A percentile compares a stretch with the other conserved stretches of the same genome.
Evolutionary conservation across 1,140 invertebrate genomes (phyloP).

Genomic region (Sitobion miscanthi): DNA sequence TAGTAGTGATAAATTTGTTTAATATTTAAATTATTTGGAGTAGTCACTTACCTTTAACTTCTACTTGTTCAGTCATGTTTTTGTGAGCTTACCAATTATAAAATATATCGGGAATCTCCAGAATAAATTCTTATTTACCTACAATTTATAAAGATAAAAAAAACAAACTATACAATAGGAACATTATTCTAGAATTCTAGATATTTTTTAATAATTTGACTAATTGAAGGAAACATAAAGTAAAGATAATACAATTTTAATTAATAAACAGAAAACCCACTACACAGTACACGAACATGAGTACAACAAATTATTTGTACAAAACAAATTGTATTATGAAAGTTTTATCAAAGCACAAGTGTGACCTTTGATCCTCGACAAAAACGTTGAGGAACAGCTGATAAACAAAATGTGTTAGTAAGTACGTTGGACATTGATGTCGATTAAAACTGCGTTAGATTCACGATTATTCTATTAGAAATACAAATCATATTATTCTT

Average conservation of each 20-base stretch:
- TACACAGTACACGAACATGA: neutral
- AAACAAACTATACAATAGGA: neutral
- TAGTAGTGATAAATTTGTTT: neutral
- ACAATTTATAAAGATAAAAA: neutral
- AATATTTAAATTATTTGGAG: neutral
- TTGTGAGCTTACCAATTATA: neutral
- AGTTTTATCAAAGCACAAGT: slow-evolving; percentile 37
- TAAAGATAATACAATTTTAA: neutral
- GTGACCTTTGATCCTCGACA: neutral
- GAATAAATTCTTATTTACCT: neutral
- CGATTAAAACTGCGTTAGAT: neutral
- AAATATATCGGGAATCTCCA: neutral
- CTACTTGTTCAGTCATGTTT: slow-evolving; percentile 54
- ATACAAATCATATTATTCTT: neutral
- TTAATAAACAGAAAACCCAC: neutral
- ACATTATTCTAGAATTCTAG: neutral
- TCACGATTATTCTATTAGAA: neutral
- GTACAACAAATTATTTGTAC: slow-evolving; percentile 13
- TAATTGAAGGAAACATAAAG: neutral
- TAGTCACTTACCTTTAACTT: slow-evolving; percentile 48
- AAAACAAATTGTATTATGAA: neutral
- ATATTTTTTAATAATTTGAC: neutral
- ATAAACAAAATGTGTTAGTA: neutral
- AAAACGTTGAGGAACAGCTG: neutral
- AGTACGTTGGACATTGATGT: neutral